phyloP scores from a whole-genome alignment of 2,888 invertebrate species.

The Strigamia transsilvanica region DNA sequence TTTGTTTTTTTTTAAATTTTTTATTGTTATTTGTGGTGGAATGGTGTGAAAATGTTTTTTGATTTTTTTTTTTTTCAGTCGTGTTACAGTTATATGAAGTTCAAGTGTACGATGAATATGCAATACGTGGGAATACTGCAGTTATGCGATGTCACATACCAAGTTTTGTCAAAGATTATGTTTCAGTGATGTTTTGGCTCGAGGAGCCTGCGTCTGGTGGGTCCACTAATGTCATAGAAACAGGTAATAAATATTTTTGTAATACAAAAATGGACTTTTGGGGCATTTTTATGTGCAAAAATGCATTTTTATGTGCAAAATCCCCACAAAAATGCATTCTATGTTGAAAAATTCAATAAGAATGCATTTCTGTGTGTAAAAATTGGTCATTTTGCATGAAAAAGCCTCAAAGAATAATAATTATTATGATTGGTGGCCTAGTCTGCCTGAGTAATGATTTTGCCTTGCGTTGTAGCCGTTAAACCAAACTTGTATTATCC shows the following conservation, averaged over 20 bases:
- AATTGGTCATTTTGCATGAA: no score
- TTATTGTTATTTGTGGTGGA: not conserved
- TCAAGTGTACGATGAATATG: slow-evolving; percentile 64
- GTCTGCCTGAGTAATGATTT: no score
- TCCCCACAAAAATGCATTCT: no score
- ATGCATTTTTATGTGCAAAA: no score
- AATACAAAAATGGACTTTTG: no score
- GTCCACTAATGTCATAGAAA: slow-evolving; percentile 56
- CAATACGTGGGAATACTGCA: slow-evolving; percentile 65
- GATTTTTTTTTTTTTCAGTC: slow-evolving; percentile 56
- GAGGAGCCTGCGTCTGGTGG: slow-evolving; percentile 82
- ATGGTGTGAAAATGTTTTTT: not conserved
- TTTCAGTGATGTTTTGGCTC: slow-evolving; percentile 72
- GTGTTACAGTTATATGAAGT: slow-evolving; percentile 63
- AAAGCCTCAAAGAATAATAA: no score
- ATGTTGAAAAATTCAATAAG: no score
- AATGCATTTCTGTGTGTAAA: no score
- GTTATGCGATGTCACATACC: slow-evolving; percentile 80
- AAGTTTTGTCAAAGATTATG: slow-evolving; percentile 84
- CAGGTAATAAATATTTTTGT: not conserved
- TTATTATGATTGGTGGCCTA: not conserved
- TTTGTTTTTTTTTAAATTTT: not conserved
- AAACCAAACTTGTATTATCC: not conserved
- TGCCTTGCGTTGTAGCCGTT: not conserved
- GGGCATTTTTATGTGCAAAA: no score